Evolutionary conservation across 2,113 vertebrate species (phyloP).

Genomic region (Lycocorax pyrrhopterus): DNA sequence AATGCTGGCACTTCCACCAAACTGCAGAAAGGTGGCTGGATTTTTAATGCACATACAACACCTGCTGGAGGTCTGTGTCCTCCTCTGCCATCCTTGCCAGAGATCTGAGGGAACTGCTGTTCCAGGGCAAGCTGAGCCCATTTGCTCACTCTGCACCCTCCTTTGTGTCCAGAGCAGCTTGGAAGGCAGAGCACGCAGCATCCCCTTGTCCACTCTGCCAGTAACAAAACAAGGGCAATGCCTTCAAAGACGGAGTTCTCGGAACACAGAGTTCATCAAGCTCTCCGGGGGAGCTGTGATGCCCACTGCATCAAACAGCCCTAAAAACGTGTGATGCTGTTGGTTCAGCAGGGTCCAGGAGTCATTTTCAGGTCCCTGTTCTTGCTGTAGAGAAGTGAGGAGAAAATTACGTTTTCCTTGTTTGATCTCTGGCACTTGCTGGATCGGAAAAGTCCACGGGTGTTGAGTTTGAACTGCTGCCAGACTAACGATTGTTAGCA

Average conservation of each 20-base stretch:
- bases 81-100: neutral
- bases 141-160: neutral
- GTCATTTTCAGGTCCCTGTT: neutral
- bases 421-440: neutral
- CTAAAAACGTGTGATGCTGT: neutral
- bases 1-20: neutral
- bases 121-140: neutral
- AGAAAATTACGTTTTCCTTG: neutral
- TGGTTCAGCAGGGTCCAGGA: neutral
- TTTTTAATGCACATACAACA: neutral
- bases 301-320: neutral
- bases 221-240: neutral
- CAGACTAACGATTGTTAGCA: neutral
- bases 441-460: neutral
- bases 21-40: neutral
- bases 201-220: neutral
- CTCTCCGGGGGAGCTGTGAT: neutral
- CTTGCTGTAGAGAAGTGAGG: neutral
- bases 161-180: neutral
- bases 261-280: neutral
- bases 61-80: fast-evolving
- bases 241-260: neutral
- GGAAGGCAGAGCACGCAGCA: neutral
- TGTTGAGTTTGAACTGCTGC: neutral
- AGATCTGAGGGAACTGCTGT: neutral